phyloP scores from a whole-genome alignment of 1,140 invertebrate species.

The Papilio xuthus region DNA sequence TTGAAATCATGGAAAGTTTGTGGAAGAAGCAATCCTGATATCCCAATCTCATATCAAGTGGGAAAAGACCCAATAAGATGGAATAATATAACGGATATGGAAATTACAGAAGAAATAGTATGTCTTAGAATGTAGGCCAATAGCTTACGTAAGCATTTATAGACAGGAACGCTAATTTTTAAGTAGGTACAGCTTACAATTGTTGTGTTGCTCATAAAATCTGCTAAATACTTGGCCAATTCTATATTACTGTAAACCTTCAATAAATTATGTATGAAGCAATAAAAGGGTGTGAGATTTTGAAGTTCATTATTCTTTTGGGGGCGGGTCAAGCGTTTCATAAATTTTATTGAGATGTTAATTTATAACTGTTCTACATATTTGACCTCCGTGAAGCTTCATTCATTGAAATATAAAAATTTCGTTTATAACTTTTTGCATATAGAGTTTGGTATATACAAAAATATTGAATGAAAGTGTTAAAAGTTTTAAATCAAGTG shows the following conservation, averaged over 20 bases:
- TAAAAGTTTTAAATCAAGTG: too few relatives aligned
- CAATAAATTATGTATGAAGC: slow-evolving; percentile 7
- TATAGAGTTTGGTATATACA: too few relatives aligned
- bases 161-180: neutral
- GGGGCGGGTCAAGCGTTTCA: neutral
- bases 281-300: neutral
- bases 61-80: too few relatives aligned
- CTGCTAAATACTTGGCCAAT: neutral
- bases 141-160: neutral
- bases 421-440: too few relatives aligned
- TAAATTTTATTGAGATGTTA: neutral
- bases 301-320: neutral
- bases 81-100: too few relatives aligned
- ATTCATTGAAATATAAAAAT: neutral
- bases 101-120: too few relatives aligned
- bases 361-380: slow-evolving; percentile 3
- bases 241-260: neutral
- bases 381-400: neutral
- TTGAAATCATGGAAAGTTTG: too few relatives aligned
- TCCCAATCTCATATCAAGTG: too few relatives aligned
- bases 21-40: too few relatives aligned
- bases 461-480: too few relatives aligned
- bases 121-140: too few relatives aligned
- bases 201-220: neutral
- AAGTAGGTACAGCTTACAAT: neutral